Evolutionary conservation across 92 coral and sea anemone species (phyloP).

Genomic region (Epizoanthus ramosus): DNA sequence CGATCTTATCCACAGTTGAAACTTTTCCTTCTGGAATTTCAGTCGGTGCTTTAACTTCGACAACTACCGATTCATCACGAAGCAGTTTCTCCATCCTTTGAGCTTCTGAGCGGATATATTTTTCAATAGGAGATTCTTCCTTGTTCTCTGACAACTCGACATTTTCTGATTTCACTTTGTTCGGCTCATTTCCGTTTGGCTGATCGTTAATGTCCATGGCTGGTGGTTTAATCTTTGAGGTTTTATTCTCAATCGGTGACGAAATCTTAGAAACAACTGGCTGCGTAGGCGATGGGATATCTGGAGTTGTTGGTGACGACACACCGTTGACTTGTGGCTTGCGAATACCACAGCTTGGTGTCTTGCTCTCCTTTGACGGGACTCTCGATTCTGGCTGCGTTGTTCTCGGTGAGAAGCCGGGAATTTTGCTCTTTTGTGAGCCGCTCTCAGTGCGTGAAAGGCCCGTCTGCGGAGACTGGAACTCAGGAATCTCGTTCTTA

Average conservation of each 20-base stretch:
- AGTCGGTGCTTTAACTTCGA: constrained; percentile 52
- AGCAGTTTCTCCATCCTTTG: constrained; percentile 79
- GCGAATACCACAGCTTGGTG: constrained; percentile 22
- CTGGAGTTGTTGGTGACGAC: constrained; percentile 23
- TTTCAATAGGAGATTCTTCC: constrained; percentile 58
- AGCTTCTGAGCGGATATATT: constrained; percentile 79
- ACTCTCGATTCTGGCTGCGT: constrained; percentile 48
- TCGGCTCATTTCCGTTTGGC: not conserved
- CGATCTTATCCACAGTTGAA: constrained; percentile 18
- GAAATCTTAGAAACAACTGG: constrained; percentile 28
- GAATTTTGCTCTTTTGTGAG: constrained; percentile 36
- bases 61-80: constrained; percentile 76
- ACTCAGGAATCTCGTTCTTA: constrained; percentile 14
- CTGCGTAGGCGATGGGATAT: constrained; percentile 7
- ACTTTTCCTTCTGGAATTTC: constrained; percentile 45
- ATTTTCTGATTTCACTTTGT: constrained; percentile 13
- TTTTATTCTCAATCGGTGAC: constrained; percentile 37
- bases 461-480: constrained; percentile 33
- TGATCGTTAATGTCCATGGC: constrained; percentile 16
- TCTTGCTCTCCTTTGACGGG: constrained; percentile 28
- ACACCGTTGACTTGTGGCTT: constrained; percentile 33
- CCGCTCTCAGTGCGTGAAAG: constrained; percentile 26
- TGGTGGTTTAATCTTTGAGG: constrained; percentile 21
- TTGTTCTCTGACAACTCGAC: not conserved
- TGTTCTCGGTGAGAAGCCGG: constrained; percentile 24